These are phyloP conservation scores for Cylindroiulus punctatus DNA, from an alignment of 2,888 invertebrate genomes.

Conservation along the genomic window DNA sequence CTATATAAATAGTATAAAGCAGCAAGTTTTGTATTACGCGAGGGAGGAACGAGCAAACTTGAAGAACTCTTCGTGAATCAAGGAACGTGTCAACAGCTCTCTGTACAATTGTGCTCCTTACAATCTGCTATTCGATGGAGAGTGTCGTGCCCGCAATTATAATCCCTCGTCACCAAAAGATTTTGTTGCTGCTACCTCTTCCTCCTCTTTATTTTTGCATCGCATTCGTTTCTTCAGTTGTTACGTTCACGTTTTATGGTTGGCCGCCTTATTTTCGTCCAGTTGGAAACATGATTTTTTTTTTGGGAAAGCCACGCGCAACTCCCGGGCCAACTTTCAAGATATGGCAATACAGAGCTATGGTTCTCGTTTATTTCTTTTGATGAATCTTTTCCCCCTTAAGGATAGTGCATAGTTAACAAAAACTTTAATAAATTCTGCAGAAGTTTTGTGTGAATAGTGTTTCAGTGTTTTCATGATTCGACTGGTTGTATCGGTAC, in stretches of 20 bases:
- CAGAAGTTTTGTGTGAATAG: conserved; percentile 43
- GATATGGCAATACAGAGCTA: conserved; percentile 23
- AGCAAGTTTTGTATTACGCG: conserved; percentile 28
- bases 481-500: not conserved
- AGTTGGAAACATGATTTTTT: not conserved
- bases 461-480: not conserved
- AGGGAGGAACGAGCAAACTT: not conserved
- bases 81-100: not conserved
- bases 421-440: conserved; percentile 42
- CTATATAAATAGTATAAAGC: conserved; percentile 40
- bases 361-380: conserved; percentile 33
- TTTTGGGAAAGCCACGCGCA: not conserved
- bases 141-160: not conserved
- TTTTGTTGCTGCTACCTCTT: conserved; percentile 40
- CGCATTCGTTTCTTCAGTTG: conserved; percentile 35
- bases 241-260: conserved; percentile 45
- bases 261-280: conserved; percentile 25
- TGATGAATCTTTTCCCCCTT: conserved; percentile 24
- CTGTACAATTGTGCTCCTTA: not conserved
- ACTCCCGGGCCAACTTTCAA: conserved; percentile 10
- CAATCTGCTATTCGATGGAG: not conserved
- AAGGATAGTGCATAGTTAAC: conserved; percentile 14
- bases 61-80: conserved; percentile 8
- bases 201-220: conserved; percentile 33
- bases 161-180: not conserved